Evolutionary conservation across 2,888 invertebrate genomes (phyloP).

Genomic region (Didymodactylos carnosus): DNA sequence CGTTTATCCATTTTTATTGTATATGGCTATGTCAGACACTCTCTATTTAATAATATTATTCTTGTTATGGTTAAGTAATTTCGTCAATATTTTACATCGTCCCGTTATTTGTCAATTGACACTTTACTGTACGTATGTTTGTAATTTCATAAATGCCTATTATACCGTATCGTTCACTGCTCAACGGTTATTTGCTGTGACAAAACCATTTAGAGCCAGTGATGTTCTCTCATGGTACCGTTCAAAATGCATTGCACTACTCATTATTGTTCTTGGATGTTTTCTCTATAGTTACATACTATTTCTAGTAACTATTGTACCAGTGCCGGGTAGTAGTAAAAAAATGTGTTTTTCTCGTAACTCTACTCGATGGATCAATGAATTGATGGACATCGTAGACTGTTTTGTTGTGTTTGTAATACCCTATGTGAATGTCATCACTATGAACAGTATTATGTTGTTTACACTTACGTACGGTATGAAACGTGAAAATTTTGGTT

Average conservation of each 20-base stretch:
- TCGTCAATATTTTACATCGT: neutral
- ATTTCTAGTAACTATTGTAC: neutral
- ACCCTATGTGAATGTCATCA: neutral
- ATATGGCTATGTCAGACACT: neutral
- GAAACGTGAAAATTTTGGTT: neutral
- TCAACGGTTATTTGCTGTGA: conserved; percentile 1
- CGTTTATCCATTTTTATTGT: neutral
- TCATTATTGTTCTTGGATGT: neutral
- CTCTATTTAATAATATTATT: neutral
- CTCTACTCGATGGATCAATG: neutral
- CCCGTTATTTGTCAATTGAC: neutral
- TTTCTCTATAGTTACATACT: neutral
- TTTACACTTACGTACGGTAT: neutral
- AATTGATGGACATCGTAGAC: neutral
- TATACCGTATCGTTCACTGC: neutral
- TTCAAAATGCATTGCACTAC: neutral
- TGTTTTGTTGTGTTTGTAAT: neutral
- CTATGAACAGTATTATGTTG: neutral
- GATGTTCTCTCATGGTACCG: neutral
- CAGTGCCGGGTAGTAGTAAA: too few species aligned
- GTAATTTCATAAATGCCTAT: neutral
- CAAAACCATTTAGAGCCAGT: neutral
- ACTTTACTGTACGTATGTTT: neutral
- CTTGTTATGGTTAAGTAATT: neutral
- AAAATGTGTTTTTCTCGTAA: neutral